These are phyloP conservation scores for Noturus placidus DNA, from an alignment of 2,113 vertebrate species.

Conservation along the genomic window DNA sequence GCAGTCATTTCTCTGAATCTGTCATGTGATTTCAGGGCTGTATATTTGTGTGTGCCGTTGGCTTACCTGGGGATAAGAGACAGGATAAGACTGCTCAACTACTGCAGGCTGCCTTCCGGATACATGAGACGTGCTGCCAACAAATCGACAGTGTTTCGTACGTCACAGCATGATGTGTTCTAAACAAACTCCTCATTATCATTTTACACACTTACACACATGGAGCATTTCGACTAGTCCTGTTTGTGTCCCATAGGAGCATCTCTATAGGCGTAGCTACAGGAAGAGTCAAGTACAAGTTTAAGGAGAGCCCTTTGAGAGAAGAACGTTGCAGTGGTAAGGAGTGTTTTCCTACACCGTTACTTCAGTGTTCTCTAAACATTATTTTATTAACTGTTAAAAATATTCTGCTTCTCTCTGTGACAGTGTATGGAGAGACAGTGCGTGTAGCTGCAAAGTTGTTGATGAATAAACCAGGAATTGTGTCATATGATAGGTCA, in stretches of 20 bases:
- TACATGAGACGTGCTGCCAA: constrained; percentile 60
- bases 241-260: constrained; percentile 47
- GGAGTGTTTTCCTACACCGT: neutral
- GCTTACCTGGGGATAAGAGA: constrained; percentile 66
- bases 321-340: constrained; percentile 71
- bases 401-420: neutral
- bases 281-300: constrained; percentile 45
- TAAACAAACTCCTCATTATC: neutral
- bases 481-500: constrained; percentile 66
- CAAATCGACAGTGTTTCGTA: too few species aligned
- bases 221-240: neutral
- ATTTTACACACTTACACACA: neutral
- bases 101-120: constrained; percentile 60
- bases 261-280: constrained; percentile 65
- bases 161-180: neutral
- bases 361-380: neutral
- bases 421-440: constrained; percentile 68
- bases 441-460: constrained; percentile 72
- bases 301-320: constrained; percentile 63
- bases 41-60: constrained; percentile 68
- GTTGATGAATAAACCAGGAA: constrained; percentile 69
- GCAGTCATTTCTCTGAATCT: neutral
- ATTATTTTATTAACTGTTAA: too few species aligned
- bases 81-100: constrained; percentile 58
- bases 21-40: constrained; percentile 58